Evolutionary conservation across 92 coral and sea anemone species (phyloP).

Genomic region (Phenganax subtilis): DNA sequence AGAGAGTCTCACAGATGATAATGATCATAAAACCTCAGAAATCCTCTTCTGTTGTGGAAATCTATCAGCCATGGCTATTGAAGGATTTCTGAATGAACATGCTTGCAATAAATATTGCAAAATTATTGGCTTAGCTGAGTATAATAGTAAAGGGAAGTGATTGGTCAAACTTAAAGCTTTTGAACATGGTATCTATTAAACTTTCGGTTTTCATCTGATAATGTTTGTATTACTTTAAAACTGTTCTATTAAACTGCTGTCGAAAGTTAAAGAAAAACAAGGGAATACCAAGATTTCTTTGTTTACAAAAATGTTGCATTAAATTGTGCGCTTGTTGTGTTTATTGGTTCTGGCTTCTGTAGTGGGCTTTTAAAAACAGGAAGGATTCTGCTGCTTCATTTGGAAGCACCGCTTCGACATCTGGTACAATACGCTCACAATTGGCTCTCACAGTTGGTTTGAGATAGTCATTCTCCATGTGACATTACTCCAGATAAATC

Average conservation of each 20-base stretch:
- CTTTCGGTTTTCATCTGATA: too few species aligned
- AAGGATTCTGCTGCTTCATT: slow-evolving; percentile 55
- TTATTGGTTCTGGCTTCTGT: slow-evolving; percentile 12
- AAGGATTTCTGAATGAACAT: slow-evolving; percentile 28
- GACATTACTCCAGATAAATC: slow-evolving; percentile 51
- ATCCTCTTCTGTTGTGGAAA: slow-evolving; percentile 33
- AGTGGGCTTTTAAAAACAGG: slow-evolving; percentile 55
- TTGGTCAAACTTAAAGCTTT: not conserved
- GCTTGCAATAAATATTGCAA: slow-evolving; percentile 38
- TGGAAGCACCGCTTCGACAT: slow-evolving; percentile 50
- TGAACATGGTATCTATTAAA: not conserved
- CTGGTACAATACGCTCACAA: slow-evolving; percentile 54
- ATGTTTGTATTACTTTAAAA: not conserved
- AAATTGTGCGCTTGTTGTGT: not conserved
- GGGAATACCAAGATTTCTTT: too few species aligned
- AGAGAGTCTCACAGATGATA: not conserved
- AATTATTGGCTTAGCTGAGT: slow-evolving; percentile 13
- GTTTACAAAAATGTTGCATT: too few species aligned
- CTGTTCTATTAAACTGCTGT: not conserved
- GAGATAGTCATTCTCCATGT: slow-evolving; percentile 51
- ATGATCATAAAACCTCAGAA: slow-evolving; percentile 10
- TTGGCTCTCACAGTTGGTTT: slow-evolving; percentile 44
- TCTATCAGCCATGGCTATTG: slow-evolving; percentile 22
- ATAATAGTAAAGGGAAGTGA: not conserved
- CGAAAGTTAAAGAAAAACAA: not conserved